Evolutionary conservation across 2,113 vertebrate species (phyloP), one percentile per base, ranked within the genome.

Genomic region (Eira barbara): DNA sequence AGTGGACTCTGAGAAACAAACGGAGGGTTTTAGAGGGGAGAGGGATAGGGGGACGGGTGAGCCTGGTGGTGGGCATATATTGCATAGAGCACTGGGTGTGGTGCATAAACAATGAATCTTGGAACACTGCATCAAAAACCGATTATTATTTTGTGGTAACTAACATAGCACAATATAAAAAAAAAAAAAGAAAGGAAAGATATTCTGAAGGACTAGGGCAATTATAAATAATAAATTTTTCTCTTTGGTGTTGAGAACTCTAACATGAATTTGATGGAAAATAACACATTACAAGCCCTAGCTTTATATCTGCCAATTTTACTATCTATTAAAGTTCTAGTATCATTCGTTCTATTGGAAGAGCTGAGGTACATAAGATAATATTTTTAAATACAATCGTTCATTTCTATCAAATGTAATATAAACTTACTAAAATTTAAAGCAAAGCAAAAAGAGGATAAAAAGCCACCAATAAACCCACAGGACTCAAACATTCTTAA

Each of bases 371-470:
- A 23, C 74, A 20, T 42, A 89, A 31, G 21, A 42, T 88, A 29
- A 74, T 86, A 87, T 89, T 95, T 89, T 94, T 14, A 94, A 95
- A 67, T n/a, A 52, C 1, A 94, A 67, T 39, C 42, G 21, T 76
- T n/a, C 9, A 86, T 90, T 86, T 93, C 39, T 92, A 67, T 90
- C 94, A 78, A 95, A 85, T 29, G 9, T 73, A 86, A 86, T 34
- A n/a, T 61, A 69, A 47, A 10, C 61, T 39, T 82, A 78, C 78
- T 90, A 96, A 94, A 92, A 94, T 89, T 49, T 96, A 82, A 47
- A 81, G 11, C 31, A 85, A 78, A 92, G 17, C 23, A 36, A 59
- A 93, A 67, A 55, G 9, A 86, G 0, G 2, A 71, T 74, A 42
- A 17, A 65, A 67, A 80, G 42, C 93, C 34, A 80, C 27, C 61